These are phyloP conservation scores for Labeo rohita DNA, from an alignment of 2,113 vertebrate species.

Conservation along the genomic window DNA sequence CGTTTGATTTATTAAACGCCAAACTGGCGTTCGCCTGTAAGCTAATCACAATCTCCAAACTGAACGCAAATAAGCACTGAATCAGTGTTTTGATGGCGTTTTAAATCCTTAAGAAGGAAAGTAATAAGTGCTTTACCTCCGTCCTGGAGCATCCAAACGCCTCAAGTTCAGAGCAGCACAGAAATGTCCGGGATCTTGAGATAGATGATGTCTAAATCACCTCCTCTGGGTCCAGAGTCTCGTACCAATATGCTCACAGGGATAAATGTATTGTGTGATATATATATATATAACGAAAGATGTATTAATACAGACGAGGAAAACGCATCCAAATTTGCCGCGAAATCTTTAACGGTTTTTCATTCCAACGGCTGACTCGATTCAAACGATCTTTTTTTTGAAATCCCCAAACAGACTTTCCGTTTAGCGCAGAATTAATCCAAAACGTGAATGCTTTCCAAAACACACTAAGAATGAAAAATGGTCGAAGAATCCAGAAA, in stretches of 20 bases:
- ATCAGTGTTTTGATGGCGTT: neutral
- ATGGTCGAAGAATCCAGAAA: slow-evolving; percentile 20
- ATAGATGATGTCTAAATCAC: slow-evolving; percentile 21
- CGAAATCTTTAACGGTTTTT: neutral
- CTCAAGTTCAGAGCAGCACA: slow-evolving; percentile 34
- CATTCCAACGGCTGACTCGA: neutral
- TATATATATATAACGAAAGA: neutral
- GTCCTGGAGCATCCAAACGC: slow-evolving; percentile 35
- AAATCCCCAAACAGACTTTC: neutral
- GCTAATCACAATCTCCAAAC: neutral
- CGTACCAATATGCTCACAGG: neutral
- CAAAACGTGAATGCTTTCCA: neutral
- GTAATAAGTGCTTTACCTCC: slow-evolving; percentile 21
- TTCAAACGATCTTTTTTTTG: neutral
- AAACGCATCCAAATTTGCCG: slow-evolving; percentile 9
- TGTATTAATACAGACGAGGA: neutral
- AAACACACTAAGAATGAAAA: neutral
- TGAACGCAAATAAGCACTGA: neutral
- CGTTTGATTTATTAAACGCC: neutral
- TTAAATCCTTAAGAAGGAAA: neutral
- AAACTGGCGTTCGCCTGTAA: neutral
- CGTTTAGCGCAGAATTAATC: neutral
- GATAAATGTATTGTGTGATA: neutral
- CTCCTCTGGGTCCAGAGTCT: slow-evolving; percentile 3
- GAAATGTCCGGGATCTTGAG: neutral